Evolutionary conservation across 2,797 vertebrate genomes (phyloP).

Genomic region (Diglossa cyanea): DNA sequence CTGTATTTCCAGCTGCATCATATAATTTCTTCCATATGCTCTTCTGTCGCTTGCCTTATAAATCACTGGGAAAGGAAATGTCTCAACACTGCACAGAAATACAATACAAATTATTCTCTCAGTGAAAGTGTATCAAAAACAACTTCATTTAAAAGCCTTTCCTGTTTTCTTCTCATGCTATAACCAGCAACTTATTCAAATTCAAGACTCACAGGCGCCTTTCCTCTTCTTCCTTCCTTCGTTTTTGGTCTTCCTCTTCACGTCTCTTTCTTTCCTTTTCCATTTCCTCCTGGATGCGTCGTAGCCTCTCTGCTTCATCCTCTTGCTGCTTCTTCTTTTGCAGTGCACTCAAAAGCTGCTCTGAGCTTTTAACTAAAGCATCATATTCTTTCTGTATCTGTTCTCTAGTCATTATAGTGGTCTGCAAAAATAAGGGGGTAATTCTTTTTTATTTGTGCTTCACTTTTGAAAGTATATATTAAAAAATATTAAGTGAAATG

Average conservation of each 20-base stretch:
- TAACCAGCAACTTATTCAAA: background rate
- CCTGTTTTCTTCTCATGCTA: background rate
- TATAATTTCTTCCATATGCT: background rate
- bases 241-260: conserved; percentile 85
- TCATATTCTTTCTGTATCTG: conserved; percentile 89
- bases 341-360: conserved; percentile 85
- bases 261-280: conserved; percentile 86
- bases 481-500: background rate
- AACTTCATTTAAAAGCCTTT: background rate
- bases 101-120: background rate
- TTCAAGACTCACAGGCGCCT: conserved; percentile 82
- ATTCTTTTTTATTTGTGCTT: background rate
- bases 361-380: conserved; percentile 86
- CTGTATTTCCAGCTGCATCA: background rate
- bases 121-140: background rate
- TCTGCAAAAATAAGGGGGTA: conserved; percentile 64
- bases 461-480: background rate
- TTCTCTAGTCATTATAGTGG: conserved; percentile 84
- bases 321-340: conserved; percentile 95
- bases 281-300: conserved; percentile 94
- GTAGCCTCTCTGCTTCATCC: conserved; percentile 89
- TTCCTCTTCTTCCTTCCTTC: conserved; percentile 88
- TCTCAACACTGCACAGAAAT: background rate
- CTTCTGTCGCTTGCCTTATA: background rate
- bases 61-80: background rate